Base-by-base conservation (phyloP, 37 sponge, comb jelly and placozoan species). In the Chondrosia reniformis region DNA sequence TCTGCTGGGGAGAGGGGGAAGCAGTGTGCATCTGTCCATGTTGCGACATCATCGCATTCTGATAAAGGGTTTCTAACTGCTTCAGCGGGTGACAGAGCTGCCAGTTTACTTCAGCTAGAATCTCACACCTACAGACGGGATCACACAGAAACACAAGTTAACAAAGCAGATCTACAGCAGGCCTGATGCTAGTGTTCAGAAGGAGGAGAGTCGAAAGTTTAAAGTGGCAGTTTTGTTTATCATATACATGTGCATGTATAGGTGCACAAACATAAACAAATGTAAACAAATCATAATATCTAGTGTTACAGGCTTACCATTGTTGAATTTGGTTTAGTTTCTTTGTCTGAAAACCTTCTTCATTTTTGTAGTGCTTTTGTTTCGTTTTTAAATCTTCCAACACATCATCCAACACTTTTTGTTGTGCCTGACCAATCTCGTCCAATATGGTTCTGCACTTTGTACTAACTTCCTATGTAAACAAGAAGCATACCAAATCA, bases 31-130 rank as follows among this genome's bases (percentile, higher is more conserved):
- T 9, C 38, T 36, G 43, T 2, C 72, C 72, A 27, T 32, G 33
- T 25, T 39, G 42, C n/a, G 15, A 22, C 41, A 24, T n/a, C 9
- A 44, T 4, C 43, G 24, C 37, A 36, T 69, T 41, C 43, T 69
- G 72, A 3, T n/a, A n/a, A n/a, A 41, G 44, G 72, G 42, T 2
- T 2, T 69, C 72, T 21, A 43, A 24, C 84, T 94, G 95, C 72
- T 84, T 85, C 3, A 83, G 38, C 15, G 85, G 77, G 34, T 83
- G 88, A 59, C 86, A 27, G 42, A 76, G 75, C 33, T 84, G 72
- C 95, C 95, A 94, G 1, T 88, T 45, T 40, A 88, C 27, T 55
- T 94, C 95, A 6, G 95, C 95, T 34, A 94, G 62, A 1, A 63
- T 66, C 67, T 94, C 91, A 85, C 83, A 93, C 88, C 92, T 86